Percentiles rank a stretch among this genome's conserved stretches.
Conservation (phyloP, 2,113 vertebrate genomes). For the Meleagris gallopavo region DNA sequence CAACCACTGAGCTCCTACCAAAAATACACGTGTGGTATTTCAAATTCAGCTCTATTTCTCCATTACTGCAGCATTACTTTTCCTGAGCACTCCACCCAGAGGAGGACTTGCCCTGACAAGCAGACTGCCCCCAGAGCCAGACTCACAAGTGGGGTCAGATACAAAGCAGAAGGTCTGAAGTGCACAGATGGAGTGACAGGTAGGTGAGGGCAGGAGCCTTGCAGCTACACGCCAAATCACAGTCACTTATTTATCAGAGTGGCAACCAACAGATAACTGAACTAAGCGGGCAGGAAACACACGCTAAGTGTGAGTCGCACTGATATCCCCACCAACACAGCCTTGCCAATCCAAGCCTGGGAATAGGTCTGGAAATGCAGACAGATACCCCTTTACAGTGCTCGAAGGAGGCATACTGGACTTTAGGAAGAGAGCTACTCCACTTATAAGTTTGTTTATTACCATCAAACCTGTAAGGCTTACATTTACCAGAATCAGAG, state of each 20-base stretch:
- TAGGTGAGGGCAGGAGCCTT: not conserved
- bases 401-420: not conserved
- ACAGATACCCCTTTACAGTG: not conserved
- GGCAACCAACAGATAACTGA: not conserved
- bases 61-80: not conserved
- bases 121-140: not conserved
- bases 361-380: not conserved
- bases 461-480: not conserved
- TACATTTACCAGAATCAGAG: rapidly evolving
- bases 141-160: not conserved
- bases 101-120: not conserved
- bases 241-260: not conserved
- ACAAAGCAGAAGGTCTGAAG: not conserved
- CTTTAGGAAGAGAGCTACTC: not conserved
- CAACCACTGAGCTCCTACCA: not conserved
- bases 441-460: not conserved
- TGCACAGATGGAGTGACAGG: not conserved
- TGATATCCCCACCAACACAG: too few species aligned
- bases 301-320: rapidly evolving
- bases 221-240: not conserved
- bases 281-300: not conserved
- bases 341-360: rapidly evolving
- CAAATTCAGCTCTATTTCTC: not conserved
- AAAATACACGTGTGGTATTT: rapidly evolving
- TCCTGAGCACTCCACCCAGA: not conserved